phyloP scores from a whole-genome alignment of 23 tunicate genomes.

The Ascidia mentula region DNA sequence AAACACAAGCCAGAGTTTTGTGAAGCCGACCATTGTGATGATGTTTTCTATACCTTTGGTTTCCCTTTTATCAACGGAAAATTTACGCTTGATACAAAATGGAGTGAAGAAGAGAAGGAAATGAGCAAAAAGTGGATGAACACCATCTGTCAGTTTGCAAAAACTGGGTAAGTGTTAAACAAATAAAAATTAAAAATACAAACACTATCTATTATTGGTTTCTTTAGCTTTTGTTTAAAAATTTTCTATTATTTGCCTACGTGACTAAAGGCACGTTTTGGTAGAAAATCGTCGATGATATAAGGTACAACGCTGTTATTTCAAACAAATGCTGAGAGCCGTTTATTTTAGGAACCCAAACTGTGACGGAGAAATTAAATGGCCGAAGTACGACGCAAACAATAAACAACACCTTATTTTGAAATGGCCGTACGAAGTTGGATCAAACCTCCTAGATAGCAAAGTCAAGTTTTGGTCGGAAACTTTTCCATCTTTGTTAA shows the following conservation, averaged over 20 bases:
- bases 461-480: constrained; percentile 5
- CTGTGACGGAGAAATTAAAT: not conserved
- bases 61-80: constrained; percentile 11
- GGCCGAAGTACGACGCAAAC: constrained; percentile 19
- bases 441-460: not conserved
- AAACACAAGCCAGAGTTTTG: constrained; percentile 13
- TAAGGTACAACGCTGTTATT: no score
- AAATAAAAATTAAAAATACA: no score
- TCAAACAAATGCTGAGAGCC: no score
- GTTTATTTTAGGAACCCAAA: constrained; percentile 12
- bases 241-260: no score
- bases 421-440: constrained; percentile 11
- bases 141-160: constrained; percentile 8
- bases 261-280: no score
- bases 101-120: constrained; percentile 9
- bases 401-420: not conserved
- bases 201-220: no score
- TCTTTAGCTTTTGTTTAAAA: no score
- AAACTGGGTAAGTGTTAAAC: constrained; percentile 24
- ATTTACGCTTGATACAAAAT: not conserved
- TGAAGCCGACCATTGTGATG: constrained; percentile 25
- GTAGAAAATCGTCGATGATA: no score
- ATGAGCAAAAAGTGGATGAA: constrained; percentile 22
- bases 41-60: constrained; percentile 21
- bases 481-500: not conserved